Base-by-base conservation (phyloP, 2,797 vertebrate genomes). In the Siniperca obscura region DNA sequence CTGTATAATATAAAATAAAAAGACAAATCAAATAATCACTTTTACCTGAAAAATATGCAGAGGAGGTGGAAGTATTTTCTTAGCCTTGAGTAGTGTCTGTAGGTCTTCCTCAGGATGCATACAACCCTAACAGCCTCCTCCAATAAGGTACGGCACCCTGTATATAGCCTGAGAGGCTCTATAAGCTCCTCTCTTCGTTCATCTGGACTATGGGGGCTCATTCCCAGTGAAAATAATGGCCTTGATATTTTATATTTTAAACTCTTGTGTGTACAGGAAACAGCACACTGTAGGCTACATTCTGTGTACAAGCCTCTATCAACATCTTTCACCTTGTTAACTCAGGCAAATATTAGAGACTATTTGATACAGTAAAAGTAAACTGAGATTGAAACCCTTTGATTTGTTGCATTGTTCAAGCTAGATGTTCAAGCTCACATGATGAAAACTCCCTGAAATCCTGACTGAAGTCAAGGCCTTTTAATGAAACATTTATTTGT, bases 371-470 rank as follows among this genome's bases (percentile, higher is more conserved):
- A 60, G 38, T 13, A 4, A 65, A 57, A 80, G 67, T 76, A 40
- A 82, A 86, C 42, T 44, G 52, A 78, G 70, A 82, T 42, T 5
- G 70, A 83, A 86, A 59, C 55, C 55, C 62, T 86, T 90, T 92
- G 85, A 88, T 88, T 85, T 53, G 74, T 25, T 6, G 70, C 50
- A 78, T 90, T 91, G 90, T 92, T 91, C 3, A 40, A 83, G 70
- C 71, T 1, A 40, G 78, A 85, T 86, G 76, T 30, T 30, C 30
- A 91, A 89, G 1, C 74, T 74, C 65, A 71, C 80, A 90, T 92
- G 91, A 92, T 22, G 82, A 91, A 93, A 93, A 91, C 70, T n/a
- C 77, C 65, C 46, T 85, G 89, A 90, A 93, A 94, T 90, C 70
- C 69, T 1, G 59, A 89, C 53, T 91, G 75, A 86, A 89, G 60